These are phyloP conservation scores for Centropus unirufus DNA, from an alignment of 2,113 vertebrate species.

Conservation along the genomic window DNA sequence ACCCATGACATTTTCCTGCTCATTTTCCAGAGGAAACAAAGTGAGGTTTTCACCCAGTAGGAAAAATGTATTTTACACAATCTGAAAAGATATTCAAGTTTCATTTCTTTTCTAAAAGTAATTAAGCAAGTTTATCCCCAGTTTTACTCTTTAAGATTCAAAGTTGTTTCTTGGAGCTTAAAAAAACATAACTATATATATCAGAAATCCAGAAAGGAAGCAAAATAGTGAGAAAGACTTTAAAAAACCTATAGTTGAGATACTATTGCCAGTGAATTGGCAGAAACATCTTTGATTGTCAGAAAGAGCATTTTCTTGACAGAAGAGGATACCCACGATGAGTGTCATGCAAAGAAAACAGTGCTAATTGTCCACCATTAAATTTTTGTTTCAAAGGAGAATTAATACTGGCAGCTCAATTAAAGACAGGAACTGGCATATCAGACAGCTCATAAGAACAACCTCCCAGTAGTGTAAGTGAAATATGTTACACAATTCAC, in stretches of 20 bases:
- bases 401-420: constrained; percentile 38
- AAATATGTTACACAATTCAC: background rate
- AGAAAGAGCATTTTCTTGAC: constrained; percentile 48
- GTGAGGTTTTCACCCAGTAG: background rate
- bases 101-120: background rate
- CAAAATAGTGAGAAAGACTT: background rate
- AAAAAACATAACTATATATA: background rate
- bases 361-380: constrained; percentile 1
- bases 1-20: background rate
- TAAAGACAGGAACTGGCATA: background rate
- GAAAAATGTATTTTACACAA: background rate
- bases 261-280: background rate
- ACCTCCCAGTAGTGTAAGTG: background rate
- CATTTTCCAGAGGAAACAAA: background rate
- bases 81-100: background rate
- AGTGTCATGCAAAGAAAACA: constrained; percentile 24
- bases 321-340: background rate
- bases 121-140: background rate
- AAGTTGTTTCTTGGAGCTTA: background rate
- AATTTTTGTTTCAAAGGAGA: background rate
- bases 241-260: background rate
- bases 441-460: background rate
- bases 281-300: background rate
- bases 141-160: background rate
- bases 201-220: background rate